phyloP scores from a whole-genome alignment of 2,113 vertebrate genomes.

The Pholis gunnellus region DNA sequence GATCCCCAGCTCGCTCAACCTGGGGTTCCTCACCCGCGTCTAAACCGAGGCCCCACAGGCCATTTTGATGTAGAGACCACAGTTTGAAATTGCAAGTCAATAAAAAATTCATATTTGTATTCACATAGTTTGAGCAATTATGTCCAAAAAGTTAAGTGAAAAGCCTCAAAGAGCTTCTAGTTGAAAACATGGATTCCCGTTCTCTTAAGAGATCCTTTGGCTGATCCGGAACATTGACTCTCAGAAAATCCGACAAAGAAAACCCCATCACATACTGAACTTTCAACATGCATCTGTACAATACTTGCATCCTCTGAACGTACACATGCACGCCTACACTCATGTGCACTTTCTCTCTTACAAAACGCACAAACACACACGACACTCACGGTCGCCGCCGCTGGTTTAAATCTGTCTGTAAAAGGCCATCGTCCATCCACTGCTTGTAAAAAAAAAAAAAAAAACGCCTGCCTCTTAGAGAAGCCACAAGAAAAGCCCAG shows the following conservation, averaged over 20 bases:
- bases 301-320: conserved; percentile 15
- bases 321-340: conserved; percentile 33
- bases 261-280: conserved; percentile 20
- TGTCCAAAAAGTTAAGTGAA: not conserved
- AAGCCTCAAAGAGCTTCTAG: conserved; percentile 4
- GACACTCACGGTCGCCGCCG: not conserved
- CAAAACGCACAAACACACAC: conserved; percentile 23
- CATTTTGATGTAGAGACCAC: not conserved
- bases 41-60: conserved; percentile 72
- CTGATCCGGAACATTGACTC: conserved; percentile 18
- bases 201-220: not conserved
- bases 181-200: not conserved
- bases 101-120: conserved; percentile 10
- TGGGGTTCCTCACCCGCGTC: conserved; percentile 94
- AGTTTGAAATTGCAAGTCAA: conserved; percentile 24
- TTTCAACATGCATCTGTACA: conserved; percentile 46
- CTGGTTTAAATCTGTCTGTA: conserved; percentile 28
- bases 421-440: conserved; percentile 7
- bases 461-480: conserved; percentile 58
- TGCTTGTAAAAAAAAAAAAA: conserved; percentile 67
- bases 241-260: conserved; percentile 16
- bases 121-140: conserved; percentile 14
- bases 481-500: conserved; percentile 33
- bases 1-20: conserved; percentile 93
- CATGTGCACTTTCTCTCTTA: conserved; percentile 28